Percentiles rank a stretch among this genome's conserved stretches.
Conservation (phyloP, 2,113 vertebrate species). For the Aleadryas rufinucha region DNA sequence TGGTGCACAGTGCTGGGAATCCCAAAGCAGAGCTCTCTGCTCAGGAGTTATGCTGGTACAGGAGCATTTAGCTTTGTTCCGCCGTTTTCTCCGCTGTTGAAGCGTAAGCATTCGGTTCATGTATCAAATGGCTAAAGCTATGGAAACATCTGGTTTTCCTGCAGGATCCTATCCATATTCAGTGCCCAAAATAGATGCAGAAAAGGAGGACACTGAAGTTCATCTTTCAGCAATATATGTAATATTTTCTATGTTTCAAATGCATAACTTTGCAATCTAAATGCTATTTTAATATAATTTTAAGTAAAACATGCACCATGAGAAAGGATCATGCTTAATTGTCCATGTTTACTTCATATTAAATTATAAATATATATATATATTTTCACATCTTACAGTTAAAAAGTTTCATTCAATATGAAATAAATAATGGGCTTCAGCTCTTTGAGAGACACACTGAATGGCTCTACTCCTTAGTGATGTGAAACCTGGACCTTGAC, state of each 20-base stretch:
- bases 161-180: not conserved
- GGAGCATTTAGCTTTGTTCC: not conserved
- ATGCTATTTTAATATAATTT: not conserved
- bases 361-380: not conserved
- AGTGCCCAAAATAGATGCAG: not conserved
- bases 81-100: not conserved
- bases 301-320: not conserved
- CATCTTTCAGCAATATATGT: not conserved
- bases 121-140: not conserved
- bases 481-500: not conserved
- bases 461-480: not conserved
- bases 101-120: not conserved
- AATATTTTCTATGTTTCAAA: not conserved
- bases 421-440: not conserved
- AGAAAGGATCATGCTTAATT: not conserved
- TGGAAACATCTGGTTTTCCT: not conserved
- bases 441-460: not conserved
- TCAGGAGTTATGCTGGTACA: not conserved
- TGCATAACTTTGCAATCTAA: not conserved
- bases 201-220: not conserved
- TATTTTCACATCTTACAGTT: not conserved
- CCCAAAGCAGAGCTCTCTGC: not conserved
- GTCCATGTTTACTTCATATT: not conserved
- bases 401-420: not conserved
- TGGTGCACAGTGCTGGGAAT: not conserved